Percentiles rank a stretch among this genome's conserved stretches.
These are phyloP conservation scores for Trichoplusia ni DNA, from an alignment of 1,140 invertebrate species.

Conservation along the genomic window DNA sequence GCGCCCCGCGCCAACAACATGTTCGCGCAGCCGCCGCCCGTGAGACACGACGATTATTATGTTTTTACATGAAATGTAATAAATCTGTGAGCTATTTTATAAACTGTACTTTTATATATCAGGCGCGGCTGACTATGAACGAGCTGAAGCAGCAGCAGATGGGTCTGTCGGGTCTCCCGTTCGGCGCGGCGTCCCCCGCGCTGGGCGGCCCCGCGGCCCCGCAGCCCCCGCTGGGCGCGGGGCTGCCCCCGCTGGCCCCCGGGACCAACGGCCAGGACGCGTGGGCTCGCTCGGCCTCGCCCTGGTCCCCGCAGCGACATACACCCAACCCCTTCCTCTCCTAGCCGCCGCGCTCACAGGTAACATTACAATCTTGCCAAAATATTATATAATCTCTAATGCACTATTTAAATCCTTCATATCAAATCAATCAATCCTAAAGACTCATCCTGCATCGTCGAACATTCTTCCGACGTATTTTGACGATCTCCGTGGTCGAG, in stretches of 20 bases:
- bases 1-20: slow-evolving; percentile 44
- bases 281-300: slow-evolving; percentile 46
- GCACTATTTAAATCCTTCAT: no score
- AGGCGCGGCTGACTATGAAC: slow-evolving; percentile 73
- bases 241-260: slow-evolving; percentile 48
- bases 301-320: slow-evolving; percentile 61
- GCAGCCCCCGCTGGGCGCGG: slow-evolving; percentile 58
- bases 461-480: no score
- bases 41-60: no score
- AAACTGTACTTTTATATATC: no score
- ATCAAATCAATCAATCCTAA: no score
- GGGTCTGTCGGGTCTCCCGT: slow-evolving; percentile 51
- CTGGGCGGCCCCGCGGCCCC: slow-evolving; percentile 37
- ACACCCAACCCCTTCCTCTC: slow-evolving; percentile 78
- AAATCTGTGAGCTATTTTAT: no score
- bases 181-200: slow-evolving; percentile 37
- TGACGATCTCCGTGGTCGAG: no score
- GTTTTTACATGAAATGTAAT: no score
- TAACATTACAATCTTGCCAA: not conserved
- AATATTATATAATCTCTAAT: not conserved
- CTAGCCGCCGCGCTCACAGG: slow-evolving; percentile 55
- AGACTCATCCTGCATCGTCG: no score
- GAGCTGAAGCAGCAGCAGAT: slow-evolving; percentile 76
- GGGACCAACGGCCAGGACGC: slow-evolving; percentile 45
- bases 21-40: slow-evolving; percentile 47